Evolutionary conservation across 2,797 vertebrate species (phyloP), one percentile per base, ranked within the genome.

Genomic region (Apogon hyalosoma): DNA sequence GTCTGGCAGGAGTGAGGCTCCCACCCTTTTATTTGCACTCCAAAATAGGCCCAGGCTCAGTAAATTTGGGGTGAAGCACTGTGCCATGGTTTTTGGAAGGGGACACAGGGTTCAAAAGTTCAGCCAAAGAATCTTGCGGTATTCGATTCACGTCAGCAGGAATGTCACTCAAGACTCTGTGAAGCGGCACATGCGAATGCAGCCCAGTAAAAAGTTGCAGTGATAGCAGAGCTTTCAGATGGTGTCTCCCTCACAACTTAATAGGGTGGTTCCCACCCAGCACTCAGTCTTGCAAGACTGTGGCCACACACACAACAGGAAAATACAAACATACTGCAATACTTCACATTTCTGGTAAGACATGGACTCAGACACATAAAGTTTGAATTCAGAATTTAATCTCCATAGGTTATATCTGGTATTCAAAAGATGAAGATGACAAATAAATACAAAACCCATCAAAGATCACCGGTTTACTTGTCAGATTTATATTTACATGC

Each of bases 51-150:
- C 66, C 6, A 2, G 47, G 67, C 74, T 73, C 50, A 70, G 67
- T 60, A 52, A 72, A 77, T 75, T 79, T 70, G 70, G 78, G 65
- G 78, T 45, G 53, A 69, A 83, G 66, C 43, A 11, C 79, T 46
- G 68, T 73, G 82, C 81, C 73, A 82, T 12, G 61, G 77, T 85
- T 87, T 90, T 71, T 88, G 82, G 79, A 83, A 73, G 56, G 75
- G 73, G 76, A 90, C 68, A 73, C 65, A 46, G 73, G 89, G 91
- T 92, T 92, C 89, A 90, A 87, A 88, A 85, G 90, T 93, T 92
- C 87, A 93, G 86, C 87, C 69, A 78, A 86, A 77, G 87, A 93
- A 90, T 92, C 84, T 92, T 89, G 88, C 56, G 80, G 89, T 88
- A 86, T 90, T 90, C 66, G 15, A 73, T 82, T 87, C 88, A 83